Conservation (phyloP, 2,113 vertebrate genomes). For the Myodes glareolus region DNA sequence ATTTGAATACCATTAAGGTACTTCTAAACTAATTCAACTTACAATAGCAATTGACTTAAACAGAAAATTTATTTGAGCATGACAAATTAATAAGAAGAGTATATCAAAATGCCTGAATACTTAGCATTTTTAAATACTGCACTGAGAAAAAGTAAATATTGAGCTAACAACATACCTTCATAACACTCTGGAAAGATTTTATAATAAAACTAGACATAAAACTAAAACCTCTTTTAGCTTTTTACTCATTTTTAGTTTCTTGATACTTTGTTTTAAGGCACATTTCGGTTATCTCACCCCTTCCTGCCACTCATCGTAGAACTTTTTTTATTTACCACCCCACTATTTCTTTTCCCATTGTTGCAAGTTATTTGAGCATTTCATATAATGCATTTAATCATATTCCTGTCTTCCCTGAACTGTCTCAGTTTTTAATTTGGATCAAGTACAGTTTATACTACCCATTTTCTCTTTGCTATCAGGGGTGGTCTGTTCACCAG, state of each 20-base stretch:
- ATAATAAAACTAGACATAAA: neutral
- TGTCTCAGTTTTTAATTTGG: neutral
- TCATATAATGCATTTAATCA: neutral
- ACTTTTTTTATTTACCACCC: no score
- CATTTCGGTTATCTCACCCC: neutral
- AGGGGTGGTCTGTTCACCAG: neutral
- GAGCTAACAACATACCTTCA: neutral
- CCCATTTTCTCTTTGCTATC: neutral
- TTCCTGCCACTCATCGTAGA: neutral
- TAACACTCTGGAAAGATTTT: neutral
- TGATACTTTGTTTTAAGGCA: neutral
- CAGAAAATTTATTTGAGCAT: neutral
- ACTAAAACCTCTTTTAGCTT: neutral
- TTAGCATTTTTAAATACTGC: neutral
- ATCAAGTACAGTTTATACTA: neutral
- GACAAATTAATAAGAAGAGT: neutral
- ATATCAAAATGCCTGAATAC: neutral
- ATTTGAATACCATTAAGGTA: neutral
- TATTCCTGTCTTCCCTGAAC: neutral
- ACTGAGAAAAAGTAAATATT: neutral
- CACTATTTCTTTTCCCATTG: no score
- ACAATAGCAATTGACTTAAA: neutral
- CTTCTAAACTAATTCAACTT: neutral
- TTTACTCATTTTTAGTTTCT: neutral
- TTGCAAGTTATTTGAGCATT: neutral